Conservation (phyloP, 2,888 invertebrate species). For the Drosophila pseudotalamancana region DNA sequence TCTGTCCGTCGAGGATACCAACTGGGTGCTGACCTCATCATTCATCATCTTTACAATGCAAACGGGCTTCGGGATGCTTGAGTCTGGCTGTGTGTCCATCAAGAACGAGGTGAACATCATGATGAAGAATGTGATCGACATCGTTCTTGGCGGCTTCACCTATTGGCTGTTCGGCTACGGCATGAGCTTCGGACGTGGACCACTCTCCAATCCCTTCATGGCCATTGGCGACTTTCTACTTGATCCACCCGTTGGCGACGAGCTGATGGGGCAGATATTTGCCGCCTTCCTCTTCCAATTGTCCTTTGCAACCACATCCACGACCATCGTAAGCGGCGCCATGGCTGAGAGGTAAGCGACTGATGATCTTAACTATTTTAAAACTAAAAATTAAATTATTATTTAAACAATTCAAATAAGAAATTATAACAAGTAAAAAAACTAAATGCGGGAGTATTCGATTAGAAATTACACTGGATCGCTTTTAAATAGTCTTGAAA, state of each 20-base stretch:
- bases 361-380: too few species aligned
- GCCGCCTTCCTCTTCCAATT: conserved; percentile 95
- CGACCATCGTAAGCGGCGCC: conserved; percentile 96
- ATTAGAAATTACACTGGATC: too few species aligned
- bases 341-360: conserved; percentile 94
- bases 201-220: conserved; percentile 91
- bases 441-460: too few species aligned
- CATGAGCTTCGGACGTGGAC: conserved; percentile 92
- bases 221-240: conserved; percentile 93
- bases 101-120: conserved; percentile 98
- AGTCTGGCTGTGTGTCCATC: conserved; percentile 95
- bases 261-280: conserved; percentile 93
- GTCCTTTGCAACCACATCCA: conserved; percentile 93
- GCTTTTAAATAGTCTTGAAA: too few species aligned
- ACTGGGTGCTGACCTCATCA: conserved; percentile 94
- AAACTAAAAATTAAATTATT: too few species aligned
- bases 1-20: conserved; percentile 91
- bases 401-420: too few species aligned
- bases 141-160: conserved; percentile 93
- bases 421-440: too few species aligned
- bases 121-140: conserved; percentile 98
- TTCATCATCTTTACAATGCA: conserved; percentile 98
- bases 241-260: conserved; percentile 90
- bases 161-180: conserved; percentile 98
- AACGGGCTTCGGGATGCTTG: conserved; percentile 97